Conservation (phyloP, 2,888 invertebrate genomes). For the Campoplex capitator region DNA sequence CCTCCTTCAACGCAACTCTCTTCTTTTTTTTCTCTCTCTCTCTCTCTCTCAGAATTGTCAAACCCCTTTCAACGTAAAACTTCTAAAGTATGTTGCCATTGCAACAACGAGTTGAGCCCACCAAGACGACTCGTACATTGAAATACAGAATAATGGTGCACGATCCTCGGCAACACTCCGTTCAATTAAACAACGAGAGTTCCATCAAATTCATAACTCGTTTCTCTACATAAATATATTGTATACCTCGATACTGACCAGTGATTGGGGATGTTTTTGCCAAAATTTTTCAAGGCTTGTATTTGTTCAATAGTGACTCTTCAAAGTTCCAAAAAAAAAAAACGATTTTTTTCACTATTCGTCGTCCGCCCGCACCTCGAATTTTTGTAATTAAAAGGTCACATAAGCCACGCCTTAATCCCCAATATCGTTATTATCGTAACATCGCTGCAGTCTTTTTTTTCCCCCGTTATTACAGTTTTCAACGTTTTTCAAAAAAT, state of each 20-base stretch:
- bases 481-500: not conserved
- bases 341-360: not conserved
- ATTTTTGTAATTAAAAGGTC: not conserved
- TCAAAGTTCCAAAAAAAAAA: not conserved
- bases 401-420: not conserved
- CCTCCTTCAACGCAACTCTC: slow-evolving; percentile 6
- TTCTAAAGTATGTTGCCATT: slow-evolving; percentile 19
- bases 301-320: not conserved
- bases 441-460: not conserved
- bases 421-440: not conserved
- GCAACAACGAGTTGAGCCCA: slow-evolving; percentile 6
- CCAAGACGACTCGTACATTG: slow-evolving; percentile 8
- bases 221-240: not conserved
- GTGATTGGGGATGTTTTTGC: not conserved
- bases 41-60: slow-evolving; percentile 26
- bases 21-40: not conserved
- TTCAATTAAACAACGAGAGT: not conserved
- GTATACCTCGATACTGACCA: not conserved
- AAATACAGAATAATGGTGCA: not conserved
- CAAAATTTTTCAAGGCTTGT: not conserved
- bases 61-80: slow-evolving; percentile 29
- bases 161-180: not conserved
- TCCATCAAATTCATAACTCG: not conserved
- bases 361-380: not conserved
- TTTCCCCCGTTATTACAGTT: not conserved